Evolutionary conservation across 2,888 invertebrate genomes (phyloP), one percentile per base, ranked within the genome.

Genomic region (Caenorhabditis virilis): DNA sequence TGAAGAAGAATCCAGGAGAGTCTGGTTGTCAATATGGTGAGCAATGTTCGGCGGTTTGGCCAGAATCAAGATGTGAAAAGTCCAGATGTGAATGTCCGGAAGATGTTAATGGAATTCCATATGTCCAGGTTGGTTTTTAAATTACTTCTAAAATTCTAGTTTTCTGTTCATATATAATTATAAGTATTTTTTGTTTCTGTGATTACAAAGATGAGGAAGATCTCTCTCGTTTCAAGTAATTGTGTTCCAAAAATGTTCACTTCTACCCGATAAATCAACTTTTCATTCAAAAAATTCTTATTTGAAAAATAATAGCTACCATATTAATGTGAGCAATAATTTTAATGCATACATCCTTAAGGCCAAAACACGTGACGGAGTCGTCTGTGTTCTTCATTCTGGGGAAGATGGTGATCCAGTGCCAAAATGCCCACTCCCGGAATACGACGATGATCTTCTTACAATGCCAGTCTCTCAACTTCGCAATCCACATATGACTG

Each of bases 1-100:
- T 81, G 54, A 81, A 82, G 67, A 81, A 82, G 59, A 81, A 81
- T 51, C 81, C 81, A 11, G 81, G 81, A 42, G 81, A 81, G 74
- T 72, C 71, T 23, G 81, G 81, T 23, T 81, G 81, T 53, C 79
- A 80, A 53, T 82, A 81, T 50, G 77, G 74, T 6, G 81, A 81
- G 47, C 81, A 81, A 58, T 81, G 81, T 58, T 68, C 72, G 13
- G 78, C 81, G 9, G 81, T 81, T 23, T 81, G 81, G 81, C 81
- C 81, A 15, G 81, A 82, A 51, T 69, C 55, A 5, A 43, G 79
- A 43, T 81, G 81, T 53, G 80, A 81, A 58, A 79, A 81, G 49
- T 79, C 77, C 22, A 66, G 80, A 27, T 81, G 81, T 53, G 81
- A 81, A 49, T 81, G 81, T 47, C 81, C 81, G 2, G 81, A 81